Conservation (phyloP, 92 coral and sea anemone species). For the Siderastrea siderea region DNA sequence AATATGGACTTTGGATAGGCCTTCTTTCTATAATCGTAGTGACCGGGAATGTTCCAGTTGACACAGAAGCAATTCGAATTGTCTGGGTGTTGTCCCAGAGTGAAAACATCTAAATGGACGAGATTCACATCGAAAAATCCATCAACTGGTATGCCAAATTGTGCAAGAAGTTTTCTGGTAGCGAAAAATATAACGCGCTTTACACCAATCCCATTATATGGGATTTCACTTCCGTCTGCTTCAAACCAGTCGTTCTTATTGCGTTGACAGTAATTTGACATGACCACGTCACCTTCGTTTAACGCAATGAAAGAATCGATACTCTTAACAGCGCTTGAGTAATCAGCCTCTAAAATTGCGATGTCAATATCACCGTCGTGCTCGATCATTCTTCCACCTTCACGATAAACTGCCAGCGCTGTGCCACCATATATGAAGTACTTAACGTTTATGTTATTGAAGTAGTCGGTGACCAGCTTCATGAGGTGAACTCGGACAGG, state of each 20-base stretch:
- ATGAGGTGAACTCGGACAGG: constrained; percentile 36
- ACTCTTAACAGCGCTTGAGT: constrained; percentile 14
- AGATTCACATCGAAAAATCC: background rate
- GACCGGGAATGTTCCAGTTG: constrained; percentile 49
- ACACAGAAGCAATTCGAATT: constrained; percentile 27
- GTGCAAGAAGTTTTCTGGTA: constrained; percentile 4
- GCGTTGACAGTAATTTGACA: constrained; percentile 2
- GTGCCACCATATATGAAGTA: constrained; percentile 49
- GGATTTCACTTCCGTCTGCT: constrained; percentile 27
- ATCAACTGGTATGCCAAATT: constrained; percentile 15
- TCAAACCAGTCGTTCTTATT: constrained; percentile 19
- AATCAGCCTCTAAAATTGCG: constrained; percentile 47
- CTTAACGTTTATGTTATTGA: background rate
- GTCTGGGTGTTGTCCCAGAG: constrained; percentile 46
- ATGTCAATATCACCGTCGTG: constrained; percentile 43
- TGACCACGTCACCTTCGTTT: constrained; percentile 5
- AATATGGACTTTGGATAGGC: constrained; percentile 53
- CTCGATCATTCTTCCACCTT: constrained; percentile 50
- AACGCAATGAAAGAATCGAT: constrained; percentile 6
- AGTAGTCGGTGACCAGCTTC: constrained; percentile 34
- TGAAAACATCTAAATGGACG: constrained; percentile 32
- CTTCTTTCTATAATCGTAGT: constrained; percentile 46
- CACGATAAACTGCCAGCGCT: constrained; percentile 49
- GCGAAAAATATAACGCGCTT: constrained; percentile 30
- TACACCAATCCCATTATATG: constrained; percentile 26